A percentile compares a stretch with the other conserved stretches of the same genome.
Evolutionary conservation across 2,888 invertebrate genomes (phyloP).

Genomic region (Cephus sareptanus): DNA sequence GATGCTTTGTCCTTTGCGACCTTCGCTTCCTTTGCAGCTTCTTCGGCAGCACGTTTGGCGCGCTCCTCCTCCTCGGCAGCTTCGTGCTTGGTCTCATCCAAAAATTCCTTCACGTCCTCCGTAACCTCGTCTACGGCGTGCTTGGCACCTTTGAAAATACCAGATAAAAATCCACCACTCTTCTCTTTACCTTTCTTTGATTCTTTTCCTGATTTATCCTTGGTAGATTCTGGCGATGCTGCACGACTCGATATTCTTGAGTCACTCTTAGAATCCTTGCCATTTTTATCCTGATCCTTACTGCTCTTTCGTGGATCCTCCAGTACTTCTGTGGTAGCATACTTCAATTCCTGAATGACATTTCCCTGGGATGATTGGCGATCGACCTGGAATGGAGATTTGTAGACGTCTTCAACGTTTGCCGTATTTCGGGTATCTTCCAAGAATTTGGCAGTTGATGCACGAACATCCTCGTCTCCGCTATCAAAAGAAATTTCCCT

Average conservation of each 20-base stretch:
- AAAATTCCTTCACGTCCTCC: constrained; percentile 37
- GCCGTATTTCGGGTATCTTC: constrained; percentile 50
- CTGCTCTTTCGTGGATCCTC: constrained; percentile 9
- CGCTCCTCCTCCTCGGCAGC: constrained; percentile 30
- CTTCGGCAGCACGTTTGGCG: constrained; percentile 20
- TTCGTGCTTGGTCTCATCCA: constrained; percentile 33
- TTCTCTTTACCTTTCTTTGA: constrained; percentile 40
- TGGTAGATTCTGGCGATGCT: constrained; percentile 5
- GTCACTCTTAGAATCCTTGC: constrained; percentile 18
- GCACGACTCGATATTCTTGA: constrained; percentile 23
- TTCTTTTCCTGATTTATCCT: constrained; percentile 30
- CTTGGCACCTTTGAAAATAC: constrained; percentile 38
- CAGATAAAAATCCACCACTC: constrained; percentile 38
- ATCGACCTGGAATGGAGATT: not conserved
- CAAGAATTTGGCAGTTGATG: constrained; percentile 49
- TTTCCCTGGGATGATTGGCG: not conserved
- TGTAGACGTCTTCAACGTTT: not conserved
- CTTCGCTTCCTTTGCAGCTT: constrained; percentile 19
- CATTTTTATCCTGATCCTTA: constrained; percentile 16
- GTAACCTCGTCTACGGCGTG: constrained; percentile 34
- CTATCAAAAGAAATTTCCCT: constrained; percentile 33
- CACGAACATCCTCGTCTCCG: constrained; percentile 37
- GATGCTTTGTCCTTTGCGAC: constrained; percentile 17
- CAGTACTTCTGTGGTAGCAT: constrained; percentile 10
- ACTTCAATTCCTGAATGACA: constrained; percentile 8